Evolutionary conservation across 1,140 invertebrate genomes (phyloP), one percentile per base, ranked within the genome.

Genomic region (Philopotamus ludificatus): DNA sequence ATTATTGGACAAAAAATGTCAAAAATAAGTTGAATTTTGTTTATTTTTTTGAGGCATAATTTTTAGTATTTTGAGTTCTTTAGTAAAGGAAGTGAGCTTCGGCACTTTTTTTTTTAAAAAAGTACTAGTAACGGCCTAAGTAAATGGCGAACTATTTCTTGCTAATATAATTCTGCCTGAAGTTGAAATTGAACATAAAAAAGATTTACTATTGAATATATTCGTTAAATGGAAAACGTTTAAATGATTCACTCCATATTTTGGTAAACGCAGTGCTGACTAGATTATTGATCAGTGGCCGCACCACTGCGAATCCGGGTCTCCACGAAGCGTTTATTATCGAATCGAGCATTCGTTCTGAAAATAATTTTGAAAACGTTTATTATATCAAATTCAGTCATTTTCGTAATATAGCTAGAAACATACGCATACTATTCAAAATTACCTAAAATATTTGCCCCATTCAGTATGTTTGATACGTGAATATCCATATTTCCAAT

Each of bases 221-320:
- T 69, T 84, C 79, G 1, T 86, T 80, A 3, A 88, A 74, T 0
- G 85, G 85, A 72, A 90, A 89, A 71, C 87, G 74, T 41, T 78
- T 80, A 69, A 93, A 93, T 28, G 86, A 84, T 58, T 85, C 82
- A 55, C 86, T 88, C 74, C 91, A 91, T 63, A 92, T 91, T 55
- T 91, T 85, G 0, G 89, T 91, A 72, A 92, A 92, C 2, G 87
- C 91, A 0, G 84, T 87, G 68, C 87, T 89, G 23, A 93, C 90
- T 23, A 93, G 77, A 71, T 93, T 90, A 73, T 92, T 90, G 70
- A 93, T 89, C 15, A 91, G 73, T 3, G 88, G 86, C 61, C 84
- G 79, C 1, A 90, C 82, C 3, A 92, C 75, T 0, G 85, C 82
- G 67, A 92, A 88, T 8, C 89, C 88, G 1, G 89, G 84, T 68